These are phyloP conservation scores for Crossaster papposus DNA, from an alignment of 53 echinoderm and acorn worm genomes.

Conservation along the genomic window DNA sequence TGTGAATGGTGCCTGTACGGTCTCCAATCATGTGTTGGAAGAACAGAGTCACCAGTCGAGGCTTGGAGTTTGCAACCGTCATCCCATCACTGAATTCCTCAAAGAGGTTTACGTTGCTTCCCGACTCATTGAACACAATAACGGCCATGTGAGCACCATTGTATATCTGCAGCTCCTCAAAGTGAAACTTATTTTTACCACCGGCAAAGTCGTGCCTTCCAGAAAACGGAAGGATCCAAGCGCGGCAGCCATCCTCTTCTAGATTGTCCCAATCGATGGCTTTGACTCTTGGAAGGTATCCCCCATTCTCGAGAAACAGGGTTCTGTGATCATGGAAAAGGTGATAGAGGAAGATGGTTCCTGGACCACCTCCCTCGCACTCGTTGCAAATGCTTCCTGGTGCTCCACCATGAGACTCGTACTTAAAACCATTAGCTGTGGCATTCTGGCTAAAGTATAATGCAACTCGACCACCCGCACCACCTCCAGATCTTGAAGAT, in stretches of 20 bases:
- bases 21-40: slow-evolving; percentile 93
- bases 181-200: slow-evolving; percentile 74
- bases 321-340: slow-evolving; percentile 79
- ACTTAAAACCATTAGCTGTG: slow-evolving; percentile 81
- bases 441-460: slow-evolving; percentile 79
- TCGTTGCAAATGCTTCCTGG: slow-evolving; percentile 63
- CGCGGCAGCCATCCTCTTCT: slow-evolving; percentile 91
- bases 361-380: slow-evolving; percentile 92
- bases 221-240: slow-evolving; percentile 83
- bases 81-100: slow-evolving; percentile 12
- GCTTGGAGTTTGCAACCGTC: slow-evolving; percentile 16
- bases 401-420: slow-evolving; percentile 86
- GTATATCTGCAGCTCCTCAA: slow-evolving; percentile 94
- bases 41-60: slow-evolving; percentile 58
- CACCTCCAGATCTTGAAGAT: slow-evolving; percentile 73
- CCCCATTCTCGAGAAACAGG: slow-evolving; percentile 85
- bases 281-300: slow-evolving; percentile 68
- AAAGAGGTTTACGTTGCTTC: slow-evolving; percentile 34
- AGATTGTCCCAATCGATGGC: slow-evolving; percentile 85
- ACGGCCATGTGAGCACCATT: slow-evolving; percentile 86
- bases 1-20: slow-evolving; percentile 81
- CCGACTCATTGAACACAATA: slow-evolving; percentile 59
- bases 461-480: slow-evolving; percentile 81
- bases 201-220: slow-evolving; percentile 85
- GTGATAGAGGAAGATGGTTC: slow-evolving; percentile 88